Evolutionary conservation across 2,797 vertebrate species (phyloP), one percentile per base, ranked within the genome.

Genomic region (Enteromius paludinosus): DNA sequence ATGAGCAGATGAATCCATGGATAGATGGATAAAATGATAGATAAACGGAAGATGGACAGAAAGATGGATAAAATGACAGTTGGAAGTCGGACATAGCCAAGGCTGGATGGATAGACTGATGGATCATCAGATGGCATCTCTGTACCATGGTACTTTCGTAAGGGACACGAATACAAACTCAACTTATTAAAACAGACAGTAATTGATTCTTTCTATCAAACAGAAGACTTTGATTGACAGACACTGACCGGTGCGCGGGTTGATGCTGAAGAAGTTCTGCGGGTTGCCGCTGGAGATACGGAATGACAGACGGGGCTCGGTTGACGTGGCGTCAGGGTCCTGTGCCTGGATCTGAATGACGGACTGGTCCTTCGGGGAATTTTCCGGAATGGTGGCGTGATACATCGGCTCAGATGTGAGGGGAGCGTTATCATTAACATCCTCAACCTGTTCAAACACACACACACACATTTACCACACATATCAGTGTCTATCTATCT

Each of bases 241-340:
- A 38, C 66, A 3, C 94, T 96, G 68, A 99, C 98, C 98, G 89
- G 96, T 98, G 87, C 94, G 97, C 45, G 93, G 62, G 88, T 97
- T 97, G 91, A 99, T 97, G 79, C 91, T 94, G 68, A 99, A 99
- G 91, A 99, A 97, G 88, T 99, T 99, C 92, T 99, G 97, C 1
- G 98, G 97, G 88, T 99, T 99, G 79, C 98, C 98, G 35, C 97
- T 98, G 84, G 97, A 93, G 88, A 99, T 98, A 81, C 95, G 92
- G 90, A 96, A 99, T 45, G 83, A 95, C 81, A 99, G 92, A 45
- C 95, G 96, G 33, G 95, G 92, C 9, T 91, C 92, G 1, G 91
- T 87, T 14, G 93, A 91, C 28, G 89, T 94, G 62, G 95, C 93
- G 43, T 99, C 98, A 0, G 97, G 97, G 88, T 99, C 98, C 87